Conservation (phyloP, 1,140 invertebrate species). For the Chrysomallon squamiferum region DNA sequence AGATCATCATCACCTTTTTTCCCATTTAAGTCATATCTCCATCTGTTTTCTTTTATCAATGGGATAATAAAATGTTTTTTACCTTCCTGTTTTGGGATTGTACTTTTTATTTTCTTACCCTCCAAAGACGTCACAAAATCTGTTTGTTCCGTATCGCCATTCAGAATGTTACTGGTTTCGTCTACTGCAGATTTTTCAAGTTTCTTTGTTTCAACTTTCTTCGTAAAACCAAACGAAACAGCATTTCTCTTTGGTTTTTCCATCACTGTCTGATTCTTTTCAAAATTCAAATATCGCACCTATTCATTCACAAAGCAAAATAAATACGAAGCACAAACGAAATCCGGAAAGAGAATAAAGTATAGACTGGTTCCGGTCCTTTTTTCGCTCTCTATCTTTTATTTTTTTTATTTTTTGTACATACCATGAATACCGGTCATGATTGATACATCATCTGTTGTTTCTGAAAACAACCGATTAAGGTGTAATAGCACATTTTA, state of each 20-base stretch:
- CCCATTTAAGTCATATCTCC: constrained; percentile 30
- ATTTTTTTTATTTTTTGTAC: too few relatives aligned
- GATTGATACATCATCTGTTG: too few relatives aligned
- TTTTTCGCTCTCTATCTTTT: too few relatives aligned
- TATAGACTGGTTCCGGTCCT: too few relatives aligned
- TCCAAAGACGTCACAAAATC: constrained; percentile 50
- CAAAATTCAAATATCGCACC: too few relatives aligned
- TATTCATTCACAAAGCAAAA: too few relatives aligned
- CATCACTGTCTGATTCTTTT: too few relatives aligned
- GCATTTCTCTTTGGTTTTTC: constrained; percentile 4
- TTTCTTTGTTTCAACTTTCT: constrained; percentile 41
- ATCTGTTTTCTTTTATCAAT: constrained; percentile 57
- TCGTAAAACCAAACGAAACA: constrained; percentile 51
- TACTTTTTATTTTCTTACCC: constrained; percentile 43
- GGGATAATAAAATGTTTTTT: constrained; percentile 64
- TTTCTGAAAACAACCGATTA: too few relatives aligned
- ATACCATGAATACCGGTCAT: too few relatives aligned
- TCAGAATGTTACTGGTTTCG: constrained; percentile 21
- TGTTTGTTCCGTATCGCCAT: constrained; percentile 23
- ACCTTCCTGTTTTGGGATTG: constrained; percentile 44
- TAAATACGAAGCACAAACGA: too few relatives aligned
- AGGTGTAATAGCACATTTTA: too few relatives aligned
- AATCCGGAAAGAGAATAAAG: too few relatives aligned
- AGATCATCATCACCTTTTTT: constrained; percentile 10
- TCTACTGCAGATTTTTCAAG: constrained; percentile 33